A percentile compares a stretch with the other conserved stretches of the same genome.
Evolutionary conservation across 1,140 invertebrate species (phyloP).

Genomic region (Drosophila kepulauana): DNA sequence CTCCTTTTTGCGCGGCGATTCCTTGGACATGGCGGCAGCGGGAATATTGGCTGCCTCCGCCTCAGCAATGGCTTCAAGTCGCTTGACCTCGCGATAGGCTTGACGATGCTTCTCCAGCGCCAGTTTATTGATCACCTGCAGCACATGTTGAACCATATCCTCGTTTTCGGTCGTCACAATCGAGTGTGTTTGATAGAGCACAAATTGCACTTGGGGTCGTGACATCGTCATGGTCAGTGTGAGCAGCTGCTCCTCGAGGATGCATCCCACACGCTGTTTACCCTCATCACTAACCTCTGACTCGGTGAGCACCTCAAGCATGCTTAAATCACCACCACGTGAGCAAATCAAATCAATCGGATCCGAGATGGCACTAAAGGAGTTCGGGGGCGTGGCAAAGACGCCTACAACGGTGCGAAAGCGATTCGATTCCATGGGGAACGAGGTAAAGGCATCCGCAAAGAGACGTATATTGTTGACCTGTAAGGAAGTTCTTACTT

Average conservation of each 20-base stretch:
- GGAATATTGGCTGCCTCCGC: constrained; percentile 78
- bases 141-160: constrained; percentile 87
- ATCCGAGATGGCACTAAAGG: constrained; percentile 90
- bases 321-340: constrained; percentile 88
- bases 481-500: not conserved
- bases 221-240: constrained; percentile 89
- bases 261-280: constrained; percentile 86
- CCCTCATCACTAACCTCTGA: constrained; percentile 87
- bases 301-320: constrained; percentile 89
- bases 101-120: constrained; percentile 87
- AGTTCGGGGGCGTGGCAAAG: constrained; percentile 90
- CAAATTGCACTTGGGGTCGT: constrained; percentile 89
- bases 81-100: constrained; percentile 70
- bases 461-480: constrained; percentile 87
- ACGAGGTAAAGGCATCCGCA: constrained; percentile 87
- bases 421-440: constrained; percentile 86
- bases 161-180: constrained; percentile 89
- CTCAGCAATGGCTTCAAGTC: constrained; percentile 77
- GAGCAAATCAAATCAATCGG: constrained; percentile 90
- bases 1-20: constrained; percentile 74
- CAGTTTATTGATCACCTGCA: constrained; percentile 88
- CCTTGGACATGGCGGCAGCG: constrained; percentile 69
- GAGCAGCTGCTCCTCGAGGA: constrained; percentile 89
- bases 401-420: constrained; percentile 90
- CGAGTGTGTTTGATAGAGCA: constrained; percentile 90